These are phyloP conservation scores for Athalia cordata DNA, from an alignment of 2,888 invertebrate species.

Conservation along the genomic window DNA sequence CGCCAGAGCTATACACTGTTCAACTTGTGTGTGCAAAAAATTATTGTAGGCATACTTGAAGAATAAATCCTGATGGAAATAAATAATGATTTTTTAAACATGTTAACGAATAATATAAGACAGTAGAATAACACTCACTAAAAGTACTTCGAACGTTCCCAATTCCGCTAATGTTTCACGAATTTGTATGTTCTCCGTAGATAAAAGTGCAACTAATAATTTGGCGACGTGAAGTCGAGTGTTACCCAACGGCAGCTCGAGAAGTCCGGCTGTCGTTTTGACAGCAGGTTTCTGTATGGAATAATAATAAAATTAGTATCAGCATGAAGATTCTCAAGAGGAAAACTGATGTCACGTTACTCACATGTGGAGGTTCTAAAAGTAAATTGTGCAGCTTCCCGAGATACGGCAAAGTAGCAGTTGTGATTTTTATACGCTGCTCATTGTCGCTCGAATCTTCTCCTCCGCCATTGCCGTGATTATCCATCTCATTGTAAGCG, in stretches of 20 bases:
- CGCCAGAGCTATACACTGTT: constrained; percentile 85
- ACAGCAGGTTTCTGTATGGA: constrained; percentile 78
- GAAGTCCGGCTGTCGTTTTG: constrained; percentile 81
- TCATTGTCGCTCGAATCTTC: constrained; percentile 75
- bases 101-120: constrained; percentile 55
- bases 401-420: constrained; percentile 81
- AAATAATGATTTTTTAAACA: not conserved
- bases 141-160: constrained; percentile 76
- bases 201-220: constrained; percentile 85
- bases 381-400: constrained; percentile 82
- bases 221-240: constrained; percentile 87
- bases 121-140: constrained; percentile 72
- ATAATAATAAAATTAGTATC: not conserved
- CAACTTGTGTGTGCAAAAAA: constrained; percentile 94
- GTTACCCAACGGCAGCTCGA: constrained; percentile 86
- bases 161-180: constrained; percentile 79
- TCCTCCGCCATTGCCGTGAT: constrained; percentile 67
- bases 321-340: not conserved
- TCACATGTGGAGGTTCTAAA: constrained; percentile 83
- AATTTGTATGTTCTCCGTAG: constrained; percentile 83
- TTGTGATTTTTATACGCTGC: constrained; percentile 79
- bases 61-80: constrained; percentile 85
- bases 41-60: constrained; percentile 95
- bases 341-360: constrained; percentile 49
- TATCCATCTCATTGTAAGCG: constrained; percentile 57